Percentiles rank a stretch among this genome's conserved stretches.
Conservation (phyloP, 2,888 invertebrate species). For the Lasioglossum leucozonium region DNA sequence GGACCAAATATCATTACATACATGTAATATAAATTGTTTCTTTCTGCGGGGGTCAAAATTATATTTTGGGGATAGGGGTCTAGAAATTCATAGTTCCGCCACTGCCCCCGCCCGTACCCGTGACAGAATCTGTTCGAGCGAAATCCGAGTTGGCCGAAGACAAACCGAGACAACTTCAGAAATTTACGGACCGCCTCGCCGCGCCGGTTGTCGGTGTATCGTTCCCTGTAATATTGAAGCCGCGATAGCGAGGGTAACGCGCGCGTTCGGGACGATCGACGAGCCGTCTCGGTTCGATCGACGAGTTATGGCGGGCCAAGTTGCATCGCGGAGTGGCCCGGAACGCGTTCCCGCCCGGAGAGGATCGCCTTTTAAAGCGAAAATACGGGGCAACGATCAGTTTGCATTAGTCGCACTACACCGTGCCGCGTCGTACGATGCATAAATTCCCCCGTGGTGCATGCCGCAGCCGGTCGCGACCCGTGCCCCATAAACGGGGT, state of each 20-base stretch:
- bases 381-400: constrained; percentile 64
- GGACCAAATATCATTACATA: too few species aligned
- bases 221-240: not conserved
- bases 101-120: not conserved
- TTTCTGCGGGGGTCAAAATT: too few species aligned
- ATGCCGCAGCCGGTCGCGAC: not conserved
- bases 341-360: constrained; percentile 32
- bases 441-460: constrained; percentile 51
- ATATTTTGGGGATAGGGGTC: too few species aligned
- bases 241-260: constrained; percentile 17
- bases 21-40: too few species aligned
- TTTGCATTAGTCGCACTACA: constrained; percentile 61
- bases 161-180: not conserved
- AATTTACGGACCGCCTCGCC: not conserved
- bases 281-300: constrained; percentile 28
- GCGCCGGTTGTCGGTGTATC: not conserved
- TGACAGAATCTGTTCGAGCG: not conserved
- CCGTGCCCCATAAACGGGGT: constrained; percentile 47
- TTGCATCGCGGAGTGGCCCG: constrained; percentile 48
- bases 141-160: not conserved
- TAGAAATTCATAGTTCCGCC: too few species aligned
- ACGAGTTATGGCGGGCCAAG: constrained; percentile 33
- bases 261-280: constrained; percentile 6
- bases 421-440: constrained; percentile 22
- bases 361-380: constrained; percentile 58